Base-by-base conservation (phyloP, 2,113 vertebrate species). In the Coregonus clupeaformis region DNA sequence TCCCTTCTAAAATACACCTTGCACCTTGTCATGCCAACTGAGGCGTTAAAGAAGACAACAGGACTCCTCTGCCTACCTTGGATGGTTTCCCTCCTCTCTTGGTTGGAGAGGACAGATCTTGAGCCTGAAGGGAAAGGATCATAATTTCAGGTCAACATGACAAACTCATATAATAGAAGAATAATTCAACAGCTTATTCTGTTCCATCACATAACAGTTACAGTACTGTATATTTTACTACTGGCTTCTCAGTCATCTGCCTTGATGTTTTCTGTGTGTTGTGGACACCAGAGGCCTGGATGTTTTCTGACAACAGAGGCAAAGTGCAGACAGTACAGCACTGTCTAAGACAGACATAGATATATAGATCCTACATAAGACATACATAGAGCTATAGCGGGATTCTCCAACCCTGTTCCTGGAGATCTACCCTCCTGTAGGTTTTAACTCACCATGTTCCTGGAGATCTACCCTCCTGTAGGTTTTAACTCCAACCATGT, bases 151-250 rank as follows among this genome's bases (percentile, higher is more conserved):
- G 30, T 72, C 16, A 63, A 7, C 16, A 5, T 18, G 25, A 71
- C 62, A 75, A 20, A 1, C 69, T 65, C 4, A 68, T 5, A 47
- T 27, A 27, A 1, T 27, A 1, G 2, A 1, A 27, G 1, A 6
- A 73, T 36, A 13, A 3, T 11, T 91, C 91, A 0, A 91, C 88
- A 82, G 91, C 84, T 7, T 94, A 91, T 36, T 6, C 59, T 20
- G n/a, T 62, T 20, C n/a, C 9, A 24, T 49, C 4, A 45, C 11
- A 62, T 62, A 22, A 63, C 55, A 30, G 11, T 13, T 16, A 11
- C 11, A 11, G 4, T n/a, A 5, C 55, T 20, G 7, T 32, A 36
- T 24, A 18, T 52, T 62, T 36, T 22, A 29, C 7, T 11, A 63
- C 49, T 62, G 55, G 57, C 4, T 36, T 72, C 22, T 9, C 52